Evolutionary conservation across 2,113 vertebrate species (phyloP).

Genomic region (Grallaria varia): DNA sequence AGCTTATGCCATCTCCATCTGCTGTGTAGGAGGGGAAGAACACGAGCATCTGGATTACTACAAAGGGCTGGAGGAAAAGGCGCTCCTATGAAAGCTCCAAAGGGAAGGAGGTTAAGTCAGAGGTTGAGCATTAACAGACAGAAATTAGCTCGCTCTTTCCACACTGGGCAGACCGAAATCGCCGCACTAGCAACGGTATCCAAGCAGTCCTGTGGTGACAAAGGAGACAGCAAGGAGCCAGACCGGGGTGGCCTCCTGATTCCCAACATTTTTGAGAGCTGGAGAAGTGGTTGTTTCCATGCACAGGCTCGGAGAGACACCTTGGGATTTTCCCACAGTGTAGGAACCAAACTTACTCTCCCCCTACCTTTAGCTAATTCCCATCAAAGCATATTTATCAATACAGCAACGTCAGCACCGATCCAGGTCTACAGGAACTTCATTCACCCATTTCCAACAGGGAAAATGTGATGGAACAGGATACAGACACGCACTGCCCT

Average conservation of each 20-base stretch:
- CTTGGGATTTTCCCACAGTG: neutral
- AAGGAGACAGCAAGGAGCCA: neutral
- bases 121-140: slow-evolving; percentile 2
- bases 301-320: neutral
- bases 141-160: neutral
- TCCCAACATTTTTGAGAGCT: neutral
- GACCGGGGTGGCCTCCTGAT: neutral
- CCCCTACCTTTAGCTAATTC: neutral
- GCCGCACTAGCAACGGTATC: neutral
- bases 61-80: slow-evolving; percentile 27
- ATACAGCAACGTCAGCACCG: fast-evolving
- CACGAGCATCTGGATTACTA: slow-evolving; percentile 53
- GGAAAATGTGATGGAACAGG: fast-evolving
- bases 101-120: slow-evolving; percentile 25
- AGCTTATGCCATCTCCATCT: slow-evolving; percentile 54
- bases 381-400: neutral
- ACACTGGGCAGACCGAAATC: neutral
- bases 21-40: slow-evolving; percentile 56
- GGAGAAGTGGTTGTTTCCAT: neutral
- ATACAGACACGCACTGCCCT: fast-evolving
- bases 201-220: neutral
- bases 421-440: neutral
- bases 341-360: neutral
- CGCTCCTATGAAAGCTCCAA: neutral
- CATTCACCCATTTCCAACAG: fast-evolving